phyloP scores from a whole-genome alignment of 2,888 invertebrate genomes.

The Theodoxus fluviatilis region DNA sequence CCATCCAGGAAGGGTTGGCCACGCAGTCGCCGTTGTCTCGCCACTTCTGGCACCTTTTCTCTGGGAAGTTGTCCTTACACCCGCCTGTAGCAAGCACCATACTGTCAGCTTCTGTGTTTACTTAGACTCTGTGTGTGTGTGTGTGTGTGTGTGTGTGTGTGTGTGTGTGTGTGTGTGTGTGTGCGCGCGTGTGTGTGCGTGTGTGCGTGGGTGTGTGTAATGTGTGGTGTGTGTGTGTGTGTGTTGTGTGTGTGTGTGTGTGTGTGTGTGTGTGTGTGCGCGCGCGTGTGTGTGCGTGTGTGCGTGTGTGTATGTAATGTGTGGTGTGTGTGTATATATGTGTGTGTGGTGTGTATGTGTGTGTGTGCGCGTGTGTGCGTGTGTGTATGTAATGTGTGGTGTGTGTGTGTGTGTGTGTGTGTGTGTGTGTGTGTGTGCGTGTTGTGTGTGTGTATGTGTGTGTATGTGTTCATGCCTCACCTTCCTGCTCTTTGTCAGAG shows the following conservation, averaged over 20 bases:
- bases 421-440: not conserved
- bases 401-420: not conserved
- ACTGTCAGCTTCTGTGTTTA: too few species aligned
- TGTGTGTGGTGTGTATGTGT: not conserved
- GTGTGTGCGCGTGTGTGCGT: not conserved
- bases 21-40: constrained; percentile 51
- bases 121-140: constrained; percentile 2
- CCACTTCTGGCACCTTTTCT: constrained; percentile 48
- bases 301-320: not conserved
- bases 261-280: not conserved
- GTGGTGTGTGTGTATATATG: not conserved
- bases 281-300: not conserved
- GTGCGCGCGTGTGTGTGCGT: constrained; percentile 12
- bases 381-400: not conserved
- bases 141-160: constrained; percentile 11
- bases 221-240: not conserved
- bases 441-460: not conserved
- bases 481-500: constrained; percentile 24
- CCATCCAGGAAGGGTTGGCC: constrained; percentile 56
- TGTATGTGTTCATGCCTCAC: not conserved
- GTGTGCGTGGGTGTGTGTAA: constrained; percentile 1
- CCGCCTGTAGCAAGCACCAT: constrained; percentile 28
- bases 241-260: constrained; percentile 4
- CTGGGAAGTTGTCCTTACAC: constrained; percentile 42
- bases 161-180: constrained; percentile 10